A percentile compares a stretch with the other conserved stretches of the same genome.
Evolutionary conservation across 2,888 invertebrate genomes (phyloP).

Genomic region (Keiferia lycopersicella): DNA sequence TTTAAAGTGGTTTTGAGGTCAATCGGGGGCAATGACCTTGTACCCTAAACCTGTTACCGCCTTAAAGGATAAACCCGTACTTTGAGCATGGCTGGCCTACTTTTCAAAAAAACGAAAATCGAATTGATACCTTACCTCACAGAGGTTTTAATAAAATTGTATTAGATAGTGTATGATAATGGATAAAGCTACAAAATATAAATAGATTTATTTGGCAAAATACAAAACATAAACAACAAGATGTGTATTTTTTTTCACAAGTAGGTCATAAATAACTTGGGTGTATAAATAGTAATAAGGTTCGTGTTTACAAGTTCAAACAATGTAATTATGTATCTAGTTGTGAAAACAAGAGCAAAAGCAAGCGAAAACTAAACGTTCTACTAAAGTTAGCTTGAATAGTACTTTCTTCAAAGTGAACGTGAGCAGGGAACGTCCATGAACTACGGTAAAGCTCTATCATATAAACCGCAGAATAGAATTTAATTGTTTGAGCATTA

Average conservation of each 20-base stretch:
- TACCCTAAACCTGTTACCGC: slow-evolving; percentile 15
- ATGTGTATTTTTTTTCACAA: no score
- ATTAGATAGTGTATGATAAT: no score
- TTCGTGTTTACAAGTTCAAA: neutral
- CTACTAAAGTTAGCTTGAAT: slow-evolving; percentile 20
- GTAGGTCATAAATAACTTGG: neutral
- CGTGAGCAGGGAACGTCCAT: neutral
- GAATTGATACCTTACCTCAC: no score
- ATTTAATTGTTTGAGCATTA: no score
- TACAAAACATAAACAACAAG: neutral
- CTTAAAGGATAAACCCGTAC: slow-evolving; percentile 11
- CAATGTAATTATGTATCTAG: neutral
- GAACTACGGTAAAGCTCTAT: neutral
- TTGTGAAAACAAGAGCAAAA: slow-evolving; percentile 1
- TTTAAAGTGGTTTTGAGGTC: neutral
- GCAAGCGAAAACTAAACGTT: slow-evolving; percentile 7
- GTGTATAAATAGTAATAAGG: neutral
- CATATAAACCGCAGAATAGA: no score
- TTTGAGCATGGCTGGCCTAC: neutral
- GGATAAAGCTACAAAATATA: no score
- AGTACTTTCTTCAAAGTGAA: slow-evolving; percentile 25
- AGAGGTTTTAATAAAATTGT: no score
- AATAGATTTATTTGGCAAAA: no score
- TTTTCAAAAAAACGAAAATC: neutral
- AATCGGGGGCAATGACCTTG: neutral